Conservation (phyloP, 2,888 invertebrate species). For the Noctua janthe region DNA sequence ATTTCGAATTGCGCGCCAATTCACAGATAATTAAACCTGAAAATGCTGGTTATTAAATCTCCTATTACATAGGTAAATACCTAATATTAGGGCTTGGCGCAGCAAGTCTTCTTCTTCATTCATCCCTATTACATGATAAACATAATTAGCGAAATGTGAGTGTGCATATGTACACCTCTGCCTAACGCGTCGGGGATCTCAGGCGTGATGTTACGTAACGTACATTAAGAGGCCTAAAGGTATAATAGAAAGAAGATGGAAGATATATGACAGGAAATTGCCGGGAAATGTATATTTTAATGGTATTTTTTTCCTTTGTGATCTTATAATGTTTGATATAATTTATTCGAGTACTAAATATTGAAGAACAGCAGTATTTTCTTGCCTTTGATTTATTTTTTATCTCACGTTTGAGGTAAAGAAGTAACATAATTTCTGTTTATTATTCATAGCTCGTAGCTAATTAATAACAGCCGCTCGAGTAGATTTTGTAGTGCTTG, state of each 20-base stretch:
- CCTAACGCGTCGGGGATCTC: background rate
- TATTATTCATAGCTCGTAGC: too few relatives aligned
- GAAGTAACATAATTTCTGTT: background rate
- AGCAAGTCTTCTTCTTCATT: too few relatives aligned
- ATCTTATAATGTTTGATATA: background rate
- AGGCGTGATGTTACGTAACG: background rate
- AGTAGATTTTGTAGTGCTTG: too few relatives aligned
- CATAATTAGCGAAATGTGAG: background rate
- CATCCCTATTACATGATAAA: background rate
- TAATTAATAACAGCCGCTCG: too few relatives aligned
- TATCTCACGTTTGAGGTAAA: background rate
- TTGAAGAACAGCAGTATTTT: background rate
- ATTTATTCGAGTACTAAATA: slow-evolving; percentile 17
- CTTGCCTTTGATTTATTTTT: background rate
- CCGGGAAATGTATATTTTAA: slow-evolving; percentile 28
- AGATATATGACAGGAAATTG: slow-evolving; percentile 43
- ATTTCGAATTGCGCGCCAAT: too few relatives aligned
- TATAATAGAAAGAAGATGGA: slow-evolving; percentile 16
- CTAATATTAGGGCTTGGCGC: too few relatives aligned
- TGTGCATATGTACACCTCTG: background rate
- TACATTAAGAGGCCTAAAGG: slow-evolving; percentile 4
- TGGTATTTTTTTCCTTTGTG: slow-evolving; percentile 17
- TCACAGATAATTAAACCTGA: too few relatives aligned
- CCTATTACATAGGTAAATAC: too few relatives aligned
- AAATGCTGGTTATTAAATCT: too few relatives aligned